A percentile compares a stretch with the other conserved stretches of the same genome.
These are phyloP conservation scores for Ciona savignyi DNA, from an alignment of 23 tunicate genomes.

Conservation along the genomic window DNA sequence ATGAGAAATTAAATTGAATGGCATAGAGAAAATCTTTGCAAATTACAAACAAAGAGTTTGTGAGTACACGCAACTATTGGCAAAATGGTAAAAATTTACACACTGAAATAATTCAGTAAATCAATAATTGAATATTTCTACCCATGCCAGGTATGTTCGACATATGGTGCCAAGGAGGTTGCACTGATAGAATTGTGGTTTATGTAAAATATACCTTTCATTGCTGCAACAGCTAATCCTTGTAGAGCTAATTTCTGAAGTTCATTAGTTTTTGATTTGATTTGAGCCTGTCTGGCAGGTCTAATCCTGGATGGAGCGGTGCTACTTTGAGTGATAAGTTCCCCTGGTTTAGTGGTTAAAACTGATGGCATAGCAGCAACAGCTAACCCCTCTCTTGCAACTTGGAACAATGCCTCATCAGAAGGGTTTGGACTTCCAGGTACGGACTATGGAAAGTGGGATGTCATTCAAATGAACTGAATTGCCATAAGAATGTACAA, in stretches of 20 bases:
- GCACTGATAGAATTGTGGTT: no score
- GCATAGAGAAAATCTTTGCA: no score
- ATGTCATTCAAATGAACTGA: no score
- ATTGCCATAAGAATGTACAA: no score
- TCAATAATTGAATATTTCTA: no score
- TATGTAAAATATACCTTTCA: background rate
- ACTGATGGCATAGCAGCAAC: background rate
- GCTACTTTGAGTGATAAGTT: background rate
- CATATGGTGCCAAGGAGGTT: no score
- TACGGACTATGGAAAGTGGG: background rate
- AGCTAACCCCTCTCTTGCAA: background rate
- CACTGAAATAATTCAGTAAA: no score
- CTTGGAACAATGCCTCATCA: background rate
- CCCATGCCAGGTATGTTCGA: no score
- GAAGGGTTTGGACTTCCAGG: slow-evolving; percentile 1
- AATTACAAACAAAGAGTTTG: no score
- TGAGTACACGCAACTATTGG: no score
- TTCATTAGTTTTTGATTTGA: background rate
- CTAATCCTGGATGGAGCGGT: background rate
- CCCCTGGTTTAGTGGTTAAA: background rate
- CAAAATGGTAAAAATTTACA: no score
- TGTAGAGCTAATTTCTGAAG: background rate
- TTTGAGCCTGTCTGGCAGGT: background rate
- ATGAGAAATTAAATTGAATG: no score
- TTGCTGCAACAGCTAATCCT: background rate